Evolutionary conservation across 1,140 invertebrate species (phyloP), one percentile per base, ranked within the genome.

Genomic region (Alviniconcha marisindica): DNA sequence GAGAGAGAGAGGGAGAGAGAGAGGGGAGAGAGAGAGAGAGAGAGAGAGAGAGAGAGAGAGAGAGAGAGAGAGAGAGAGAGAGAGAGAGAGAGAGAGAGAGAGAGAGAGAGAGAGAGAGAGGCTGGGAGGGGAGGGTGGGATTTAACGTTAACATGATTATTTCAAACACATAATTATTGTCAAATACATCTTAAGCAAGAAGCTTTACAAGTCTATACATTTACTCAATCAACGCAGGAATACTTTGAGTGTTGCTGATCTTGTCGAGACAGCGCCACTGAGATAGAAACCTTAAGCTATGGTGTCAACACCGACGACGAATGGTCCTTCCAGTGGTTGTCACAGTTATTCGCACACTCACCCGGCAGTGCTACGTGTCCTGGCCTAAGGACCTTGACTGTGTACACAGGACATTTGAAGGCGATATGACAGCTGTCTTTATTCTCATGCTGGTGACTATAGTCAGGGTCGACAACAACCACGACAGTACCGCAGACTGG

Each of bases 61-160:
- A 44, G 60, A 66, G 24, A 73, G 40, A 48, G 5, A 21, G n/a
- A 73, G 40, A 73, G 42, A 66, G 38, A 71, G 66, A 71, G 80
- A 71, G 66, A 73, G 66, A 71, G 60, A 71, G 44, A 48, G 28
- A 71, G 36, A 44, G 66, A 73, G 12, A 7, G 48, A 36, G 40
- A 54, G 44, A 74, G 44, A 74, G 81, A 10, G 42, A 77, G 28
- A 18, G 21, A 48, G n/a, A 77, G 40, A n/a, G n/a, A 77, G 28
- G 42, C 18, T 31, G 0, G 74, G n/a, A 21, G 2, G 14, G 28
- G 73, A 42, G 40, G 36, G 36, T 12, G 69, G 15, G 33, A 31
- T 21, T 31, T 3, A n/a, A n/a, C n/a, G n/a, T n/a, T 18, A 38
- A 1, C n/a, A 73, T 31, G 12, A 33, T n/a, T 7, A n/a, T 33